Conservation (phyloP, 2,113 vertebrate genomes). For the Mus spicilegus region DNA sequence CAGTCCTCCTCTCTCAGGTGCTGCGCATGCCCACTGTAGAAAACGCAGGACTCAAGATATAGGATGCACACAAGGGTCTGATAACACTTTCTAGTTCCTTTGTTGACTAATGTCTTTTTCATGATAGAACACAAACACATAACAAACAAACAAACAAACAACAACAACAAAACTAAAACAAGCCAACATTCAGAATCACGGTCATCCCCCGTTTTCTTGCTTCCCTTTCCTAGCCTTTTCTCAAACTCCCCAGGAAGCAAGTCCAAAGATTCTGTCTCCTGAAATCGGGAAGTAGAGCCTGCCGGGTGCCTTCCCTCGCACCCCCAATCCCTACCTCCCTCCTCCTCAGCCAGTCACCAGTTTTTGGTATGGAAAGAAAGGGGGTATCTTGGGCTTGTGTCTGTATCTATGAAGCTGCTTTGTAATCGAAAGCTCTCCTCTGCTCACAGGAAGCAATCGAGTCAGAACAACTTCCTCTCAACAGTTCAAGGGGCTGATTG, state of each 20-base stretch:
- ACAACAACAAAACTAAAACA: background rate
- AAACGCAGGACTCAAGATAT: background rate
- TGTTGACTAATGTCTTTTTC: background rate
- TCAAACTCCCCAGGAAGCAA: conserved; percentile 7
- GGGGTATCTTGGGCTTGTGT: conserved; percentile 17
- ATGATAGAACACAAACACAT: background rate
- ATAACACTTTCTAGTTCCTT: conserved; percentile 15
- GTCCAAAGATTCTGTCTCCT: conserved; percentile 22
- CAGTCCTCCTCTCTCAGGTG: background rate
- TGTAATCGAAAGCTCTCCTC: conserved; percentile 72
- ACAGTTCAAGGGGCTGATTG: conserved; percentile 61
- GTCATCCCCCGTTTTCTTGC: background rate
- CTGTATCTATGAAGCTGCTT: conserved; percentile 33
- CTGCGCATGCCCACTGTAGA: background rate
- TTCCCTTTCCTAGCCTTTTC: background rate
- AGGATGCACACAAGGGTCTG: background rate
- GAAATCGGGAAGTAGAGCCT: conserved; percentile 23
- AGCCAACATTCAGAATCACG: background rate
- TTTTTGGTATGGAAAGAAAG: conserved; percentile 46
- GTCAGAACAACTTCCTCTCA: conserved; percentile 76
- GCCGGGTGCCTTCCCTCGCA: background rate
- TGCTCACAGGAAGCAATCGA: conserved; percentile 79
- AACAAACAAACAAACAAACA: background rate
- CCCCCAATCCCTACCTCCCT: background rate
- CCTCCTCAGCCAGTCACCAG: background rate